Evolutionary conservation across 2,113 vertebrate species (phyloP), one percentile per base, ranked within the genome.

Genomic region (Todiramphus saurophagus): DNA sequence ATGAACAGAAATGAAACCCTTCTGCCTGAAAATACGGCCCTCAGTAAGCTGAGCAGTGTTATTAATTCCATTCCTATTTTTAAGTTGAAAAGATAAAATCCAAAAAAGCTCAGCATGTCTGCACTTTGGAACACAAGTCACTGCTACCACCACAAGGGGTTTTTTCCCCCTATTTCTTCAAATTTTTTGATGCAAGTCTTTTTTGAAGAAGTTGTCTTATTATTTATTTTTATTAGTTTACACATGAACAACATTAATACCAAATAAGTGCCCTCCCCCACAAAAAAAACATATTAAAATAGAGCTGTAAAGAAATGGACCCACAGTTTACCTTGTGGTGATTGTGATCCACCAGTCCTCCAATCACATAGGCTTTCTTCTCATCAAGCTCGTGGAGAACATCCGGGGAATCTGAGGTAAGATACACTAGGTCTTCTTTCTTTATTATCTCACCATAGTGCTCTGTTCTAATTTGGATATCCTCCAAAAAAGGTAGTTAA

Each of bases 291-390:
- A 53, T 28, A 53, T 53, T 53, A 23, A 39, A 33, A 39, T 43
- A 39, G 8, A 43, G 9, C 44, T 72, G 37, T 44, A 56, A 86
- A 83, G 44, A 85, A 95, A 64, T 1, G 11, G 16, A 85, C 9
- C 7, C 55, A n/a, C 10, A 5, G 8, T 48, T 75, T 98, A 99
- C 99, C 99, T 99, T 99, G 90, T 99, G 99, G 92, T 99, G 99
- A 96, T 99, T 99, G 97, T 99, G 99, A 97, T 99, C 99, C 86
- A 99, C 99, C 60, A 99, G 96, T 27, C 99, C 99, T 94, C 99
- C 99, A 4, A 99, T 99, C 55, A 99, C 98, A 20, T 99, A 99
- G 28, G 99, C 99, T 94, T 99, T 99, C 51, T 96, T 98, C 53
- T 98, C 98, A 95, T 99, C 99, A 76, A 99, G 97, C 91, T 99